Base-by-base conservation (phyloP, 1,140 invertebrate species). In the Drosophila tsacasi region DNA sequence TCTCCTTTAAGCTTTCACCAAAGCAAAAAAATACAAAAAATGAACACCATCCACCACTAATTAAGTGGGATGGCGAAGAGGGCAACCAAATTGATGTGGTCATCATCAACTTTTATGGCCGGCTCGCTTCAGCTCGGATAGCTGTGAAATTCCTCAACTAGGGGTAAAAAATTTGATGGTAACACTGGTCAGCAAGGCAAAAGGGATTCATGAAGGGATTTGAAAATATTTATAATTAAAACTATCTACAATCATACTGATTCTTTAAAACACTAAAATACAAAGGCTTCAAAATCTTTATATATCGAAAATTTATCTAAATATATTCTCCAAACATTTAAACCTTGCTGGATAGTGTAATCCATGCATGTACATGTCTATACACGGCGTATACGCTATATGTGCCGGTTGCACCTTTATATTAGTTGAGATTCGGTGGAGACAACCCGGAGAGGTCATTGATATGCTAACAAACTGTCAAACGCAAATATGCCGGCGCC, bases 401-500 rank as follows among this genome's bases (percentile, higher is more conserved):
- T 61, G 55, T 72, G 63, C 37, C 46, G 50, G 59, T 40, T 59
- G 50, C 79, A 76, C 55, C 83, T 67, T 80, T 58, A 63, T 66
- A 63, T 66, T 54, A 60, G 60, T 69, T 27, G n/a, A 68, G 40
- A 68, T 71, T 68, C 68, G 64, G 30, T 13, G 12, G 65, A 37
- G 58, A 68, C 66, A 50, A 15, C 47, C 55, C 52, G 57, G 23
- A 60, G 67, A 57, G 74, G 69, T 59, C 75, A 83, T 83, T 86
- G 83, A 86, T 83, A 87, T 83, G 83, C 83, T 63, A 67, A 55
- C 79, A 79, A 76, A 79, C 63, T 74, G 83, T 68, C 76, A 77
- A 77, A 87, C 80, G 83, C 80, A 87, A 86, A 86, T 87, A 67
- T 83, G 64, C 69, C 59, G 54, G 40, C 46, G 52, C 54, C 15